Evolutionary conservation across 2,888 invertebrate genomes (phyloP), one percentile per base, ranked within the genome.

Genomic region (Hydriomena furcata): DNA sequence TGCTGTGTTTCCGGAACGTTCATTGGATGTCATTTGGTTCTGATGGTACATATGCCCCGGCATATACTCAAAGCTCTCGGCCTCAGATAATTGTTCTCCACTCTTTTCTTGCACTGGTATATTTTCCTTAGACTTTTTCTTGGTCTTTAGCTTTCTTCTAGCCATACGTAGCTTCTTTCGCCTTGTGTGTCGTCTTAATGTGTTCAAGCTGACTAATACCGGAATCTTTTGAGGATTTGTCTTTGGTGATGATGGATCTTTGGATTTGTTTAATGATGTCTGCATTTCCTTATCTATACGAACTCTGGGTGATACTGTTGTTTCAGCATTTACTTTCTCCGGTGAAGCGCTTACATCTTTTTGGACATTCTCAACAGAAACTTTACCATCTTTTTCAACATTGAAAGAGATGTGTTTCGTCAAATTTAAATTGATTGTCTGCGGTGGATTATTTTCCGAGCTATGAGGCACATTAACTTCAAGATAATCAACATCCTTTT

Each of bases 11-110:
- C 52, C 66, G 30, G 63, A 52, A 27, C 63, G 54, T 31, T 73
- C 63, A 55, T 73, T 68, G 31, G 67, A 63, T 37, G 75, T 71
- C 28, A 76, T 61, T 66, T 83, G 78, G 46, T 85, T 91, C 63
- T 92, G 91, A 61, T 92, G 91, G 63, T 92, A 93, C 47, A 92
- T 83, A 64, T 93, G 85, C 1, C 91, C 91, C 38, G 91, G 91
- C 79, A 92, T 83, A 68, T 94, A 94, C 72, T 94, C 94, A 77
- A 94, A 94, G 69, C 94, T 94, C 64, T 93, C 93, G 23, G 93
- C 93, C 66, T 92, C 91, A 56, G 93, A 75, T 67, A 91, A 52
- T 73, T 84, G 86, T 11, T 79, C 82, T 56, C 69, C 80, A 65
- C 67, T 82, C 73, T 77, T 81, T 46, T 77, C 82, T 61, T 66